Evolutionary conservation across 2,888 invertebrate species (phyloP).

Genomic region (Epinotia nisella): DNA sequence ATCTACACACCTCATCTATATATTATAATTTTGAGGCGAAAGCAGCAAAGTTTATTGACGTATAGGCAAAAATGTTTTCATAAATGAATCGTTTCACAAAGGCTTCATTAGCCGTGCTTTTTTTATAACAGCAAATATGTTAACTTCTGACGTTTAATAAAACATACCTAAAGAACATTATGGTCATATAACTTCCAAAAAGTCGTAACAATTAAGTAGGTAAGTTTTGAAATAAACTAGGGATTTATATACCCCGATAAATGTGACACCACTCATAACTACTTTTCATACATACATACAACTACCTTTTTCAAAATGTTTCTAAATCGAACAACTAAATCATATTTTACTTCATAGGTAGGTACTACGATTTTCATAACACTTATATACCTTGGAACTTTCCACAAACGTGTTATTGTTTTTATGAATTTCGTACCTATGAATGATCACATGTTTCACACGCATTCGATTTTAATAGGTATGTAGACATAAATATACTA

Average conservation of each 20-base stretch:
- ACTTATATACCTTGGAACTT: background rate
- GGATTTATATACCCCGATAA: too few relatives aligned
- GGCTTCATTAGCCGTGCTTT: background rate
- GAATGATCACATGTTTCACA: background rate
- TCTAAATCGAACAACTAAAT: background rate
- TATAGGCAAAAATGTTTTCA: background rate
- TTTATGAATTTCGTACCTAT: background rate
- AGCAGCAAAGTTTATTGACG: background rate
- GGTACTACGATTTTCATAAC: background rate
- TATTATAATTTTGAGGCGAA: background rate
- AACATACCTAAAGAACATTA: too few relatives aligned
- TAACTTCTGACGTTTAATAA: too few relatives aligned
- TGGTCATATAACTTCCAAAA: too few relatives aligned
- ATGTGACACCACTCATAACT: background rate
- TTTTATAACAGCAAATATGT: too few relatives aligned
- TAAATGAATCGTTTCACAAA: background rate
- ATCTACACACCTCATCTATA: too few relatives aligned
- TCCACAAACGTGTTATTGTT: background rate
- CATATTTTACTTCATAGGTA: background rate
- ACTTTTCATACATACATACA: background rate
- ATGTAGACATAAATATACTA: background rate
- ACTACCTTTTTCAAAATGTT: too few relatives aligned
- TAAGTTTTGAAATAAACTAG: too few relatives aligned
- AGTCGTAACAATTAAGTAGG: too few relatives aligned
- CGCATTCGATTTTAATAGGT: background rate